Evolutionary conservation across 2,797 vertebrate species (phyloP).

Genomic region (Alcedo quadribrachys): DNA sequence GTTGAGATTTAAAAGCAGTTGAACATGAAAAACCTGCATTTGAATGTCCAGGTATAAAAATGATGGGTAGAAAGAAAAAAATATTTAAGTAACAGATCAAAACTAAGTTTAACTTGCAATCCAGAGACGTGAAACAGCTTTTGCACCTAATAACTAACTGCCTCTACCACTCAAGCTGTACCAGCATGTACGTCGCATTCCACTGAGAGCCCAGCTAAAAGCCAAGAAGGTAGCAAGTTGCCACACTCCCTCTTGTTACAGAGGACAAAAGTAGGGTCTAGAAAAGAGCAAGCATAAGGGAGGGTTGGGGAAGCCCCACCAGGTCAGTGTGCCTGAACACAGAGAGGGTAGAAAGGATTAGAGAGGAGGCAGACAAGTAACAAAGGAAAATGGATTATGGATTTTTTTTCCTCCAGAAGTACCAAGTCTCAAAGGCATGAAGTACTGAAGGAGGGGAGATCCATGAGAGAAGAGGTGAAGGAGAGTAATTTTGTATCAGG

Average conservation of each 20-base stretch:
- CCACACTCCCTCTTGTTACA: not conserved
- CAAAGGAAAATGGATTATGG: not conserved
- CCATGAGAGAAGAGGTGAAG: not conserved
- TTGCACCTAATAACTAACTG: not conserved
- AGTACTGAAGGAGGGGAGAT: not conserved
- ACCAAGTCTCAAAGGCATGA: not conserved
- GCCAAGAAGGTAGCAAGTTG: not conserved
- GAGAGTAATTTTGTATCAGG: not conserved
- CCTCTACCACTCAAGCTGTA: not conserved
- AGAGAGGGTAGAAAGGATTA: not conserved
- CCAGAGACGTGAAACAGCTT: not conserved
- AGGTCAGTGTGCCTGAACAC: not conserved
- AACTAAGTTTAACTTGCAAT: not conserved
- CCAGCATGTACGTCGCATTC: not conserved
- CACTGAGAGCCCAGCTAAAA: not conserved
- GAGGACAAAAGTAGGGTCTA: not conserved
- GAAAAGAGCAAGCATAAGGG: not conserved
- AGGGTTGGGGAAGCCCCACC: not conserved
- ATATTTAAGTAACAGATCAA: not conserved
- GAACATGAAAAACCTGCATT: not conserved
- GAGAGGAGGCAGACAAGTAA: not conserved
- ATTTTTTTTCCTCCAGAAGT: not conserved
- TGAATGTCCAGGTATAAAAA: not conserved
- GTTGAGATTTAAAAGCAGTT: not conserved
- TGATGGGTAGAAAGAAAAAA: not conserved